phyloP scores from a whole-genome alignment of 2,797 vertebrate genomes.

The Pangasius krempfi region DNA sequence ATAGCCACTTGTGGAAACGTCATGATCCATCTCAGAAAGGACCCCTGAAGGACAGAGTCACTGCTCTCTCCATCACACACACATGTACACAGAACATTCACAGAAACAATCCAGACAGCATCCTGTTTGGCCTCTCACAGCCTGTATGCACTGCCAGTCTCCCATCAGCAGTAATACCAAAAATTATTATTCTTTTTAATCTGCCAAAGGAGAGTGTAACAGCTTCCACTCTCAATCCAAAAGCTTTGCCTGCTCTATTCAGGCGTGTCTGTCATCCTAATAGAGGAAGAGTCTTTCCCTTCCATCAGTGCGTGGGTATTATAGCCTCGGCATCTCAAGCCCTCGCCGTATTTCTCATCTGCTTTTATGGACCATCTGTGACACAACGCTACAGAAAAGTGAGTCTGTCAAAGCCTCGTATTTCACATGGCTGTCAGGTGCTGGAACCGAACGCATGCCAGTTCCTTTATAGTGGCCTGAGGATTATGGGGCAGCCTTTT shows the following conservation, averaged over 20 bases:
- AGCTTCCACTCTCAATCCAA: slow-evolving; percentile 27
- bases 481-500: slow-evolving; percentile 3
- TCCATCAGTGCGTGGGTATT: slow-evolving; percentile 8
- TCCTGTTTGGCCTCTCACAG: neutral
- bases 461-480: neutral
- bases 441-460: neutral
- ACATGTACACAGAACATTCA: slow-evolving; percentile 18
- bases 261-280: slow-evolving; percentile 7
- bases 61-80: slow-evolving; percentile 27
- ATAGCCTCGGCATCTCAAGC: slow-evolving; percentile 15
- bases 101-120: neutral
- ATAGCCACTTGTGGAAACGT: slow-evolving; percentile 27
- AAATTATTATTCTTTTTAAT: slow-evolving; percentile 39
- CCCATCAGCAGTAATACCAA: slow-evolving; percentile 9
- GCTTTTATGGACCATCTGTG: slow-evolving; percentile 40
- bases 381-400: slow-evolving; percentile 7
- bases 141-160: slow-evolving; percentile 8
- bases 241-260: slow-evolving; percentile 11
- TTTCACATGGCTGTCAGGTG: neutral
- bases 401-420: slow-evolving; percentile 25
- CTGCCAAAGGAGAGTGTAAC: slow-evolving; percentile 26
- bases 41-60: slow-evolving; percentile 28
- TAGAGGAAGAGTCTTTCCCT: slow-evolving; percentile 16
- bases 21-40: slow-evolving; percentile 24
- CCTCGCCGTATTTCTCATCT: slow-evolving; percentile 25